These are phyloP conservation scores for Thera britannica DNA, from an alignment of 2,888 invertebrate genomes.

Conservation along the genomic window DNA sequence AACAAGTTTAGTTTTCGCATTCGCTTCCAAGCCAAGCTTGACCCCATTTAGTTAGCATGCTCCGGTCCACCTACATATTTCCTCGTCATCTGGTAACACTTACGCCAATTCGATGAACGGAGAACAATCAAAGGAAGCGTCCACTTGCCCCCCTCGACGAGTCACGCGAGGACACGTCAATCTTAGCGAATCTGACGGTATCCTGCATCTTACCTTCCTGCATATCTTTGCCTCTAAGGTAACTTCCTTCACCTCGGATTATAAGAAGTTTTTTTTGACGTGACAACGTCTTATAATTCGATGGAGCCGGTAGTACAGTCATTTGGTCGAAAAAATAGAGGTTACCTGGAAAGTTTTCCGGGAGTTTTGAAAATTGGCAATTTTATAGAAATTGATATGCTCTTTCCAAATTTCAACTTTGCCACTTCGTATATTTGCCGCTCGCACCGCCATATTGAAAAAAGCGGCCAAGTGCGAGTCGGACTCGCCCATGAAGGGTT, in stretches of 20 bases:
- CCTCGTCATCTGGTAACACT: slow-evolving; percentile 2
- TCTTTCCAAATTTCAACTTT: too few relatives aligned
- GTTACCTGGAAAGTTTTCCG: too few relatives aligned
- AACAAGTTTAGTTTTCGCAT: too few relatives aligned
- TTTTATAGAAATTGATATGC: too few relatives aligned
- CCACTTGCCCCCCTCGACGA: slow-evolving; percentile 49
- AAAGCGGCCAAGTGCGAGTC: too few relatives aligned
- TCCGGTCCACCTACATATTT: neutral
- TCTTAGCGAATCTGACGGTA: slow-evolving; percentile 41
- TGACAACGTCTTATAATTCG: too few relatives aligned
- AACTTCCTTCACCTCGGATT: slow-evolving; percentile 12
- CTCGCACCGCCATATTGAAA: too few relatives aligned
- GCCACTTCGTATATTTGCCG: too few relatives aligned
- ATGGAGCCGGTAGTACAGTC: too few relatives aligned
- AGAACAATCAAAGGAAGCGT: slow-evolving; percentile 47
- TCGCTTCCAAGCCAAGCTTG: neutral
- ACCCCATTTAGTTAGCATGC: neutral
- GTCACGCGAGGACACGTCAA: slow-evolving; percentile 52
- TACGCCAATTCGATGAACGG: slow-evolving; percentile 15
- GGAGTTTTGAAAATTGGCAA: too few relatives aligned
- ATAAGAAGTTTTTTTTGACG: neutral
- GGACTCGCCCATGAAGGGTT: too few relatives aligned
- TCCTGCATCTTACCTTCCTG: slow-evolving; percentile 29
- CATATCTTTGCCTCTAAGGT: slow-evolving; percentile 9
- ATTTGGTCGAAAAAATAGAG: too few relatives aligned